A percentile compares a stretch with the other conserved stretches of the same genome.
Evolutionary conservation across 1,140 invertebrate species (phyloP).

Genomic region (Aporrectodea caliginosa): DNA sequence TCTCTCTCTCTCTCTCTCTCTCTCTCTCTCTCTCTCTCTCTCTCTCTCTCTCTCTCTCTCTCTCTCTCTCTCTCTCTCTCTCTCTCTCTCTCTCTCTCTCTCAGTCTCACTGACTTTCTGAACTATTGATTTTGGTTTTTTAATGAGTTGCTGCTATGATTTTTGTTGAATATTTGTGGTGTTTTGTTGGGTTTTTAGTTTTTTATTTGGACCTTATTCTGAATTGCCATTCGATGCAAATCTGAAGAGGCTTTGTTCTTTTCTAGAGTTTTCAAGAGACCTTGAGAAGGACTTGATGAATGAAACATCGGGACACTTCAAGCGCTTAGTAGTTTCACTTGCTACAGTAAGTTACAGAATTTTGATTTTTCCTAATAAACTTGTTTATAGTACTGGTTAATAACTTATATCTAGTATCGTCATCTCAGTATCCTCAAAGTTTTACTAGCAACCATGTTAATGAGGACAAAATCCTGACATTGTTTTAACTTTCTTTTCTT

Average conservation of each 20-base stretch:
- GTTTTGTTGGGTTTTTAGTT: background rate
- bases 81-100: background rate
- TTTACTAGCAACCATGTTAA: no score
- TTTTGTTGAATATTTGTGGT: background rate
- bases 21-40: no score
- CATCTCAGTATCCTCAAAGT: no score
- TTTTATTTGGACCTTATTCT: background rate
- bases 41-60: background rate
- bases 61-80: background rate
- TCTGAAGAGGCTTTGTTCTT: conserved; percentile 1
- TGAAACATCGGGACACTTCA: conserved; percentile 38
- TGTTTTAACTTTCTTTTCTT: no score
- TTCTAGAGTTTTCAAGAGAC: conserved; percentile 28
- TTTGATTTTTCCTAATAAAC: no score
- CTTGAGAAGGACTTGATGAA: conserved; percentile 37
- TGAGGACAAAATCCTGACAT: no score
- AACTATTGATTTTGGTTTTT: conserved; percentile 4
- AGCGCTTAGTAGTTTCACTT: conserved; percentile 36
- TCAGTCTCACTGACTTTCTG: background rate
- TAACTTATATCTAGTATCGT: no score
- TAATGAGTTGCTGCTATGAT: background rate
- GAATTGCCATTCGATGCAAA: background rate
- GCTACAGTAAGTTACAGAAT: conserved; percentile 30
- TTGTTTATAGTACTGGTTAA: no score
- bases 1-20: no score